Conservation (phyloP, 2,888 invertebrate genomes). For the Rhamnusium bicolor region DNA sequence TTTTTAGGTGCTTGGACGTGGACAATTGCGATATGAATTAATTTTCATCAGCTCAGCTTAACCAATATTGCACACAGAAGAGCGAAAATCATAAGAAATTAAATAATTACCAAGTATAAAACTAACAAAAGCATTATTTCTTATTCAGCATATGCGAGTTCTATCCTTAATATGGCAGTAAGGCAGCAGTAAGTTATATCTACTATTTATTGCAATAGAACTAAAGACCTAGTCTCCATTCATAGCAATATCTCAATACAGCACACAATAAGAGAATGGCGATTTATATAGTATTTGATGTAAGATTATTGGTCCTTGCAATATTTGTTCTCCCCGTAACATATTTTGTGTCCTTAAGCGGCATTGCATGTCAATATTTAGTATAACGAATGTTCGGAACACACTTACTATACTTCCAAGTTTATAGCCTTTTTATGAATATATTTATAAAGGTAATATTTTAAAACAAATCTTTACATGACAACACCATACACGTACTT, state of each 20-base stretch:
- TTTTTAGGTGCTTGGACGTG: no score
- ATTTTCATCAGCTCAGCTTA: no score
- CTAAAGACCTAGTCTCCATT: not conserved
- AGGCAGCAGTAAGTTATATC: not conserved
- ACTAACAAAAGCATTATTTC: no score
- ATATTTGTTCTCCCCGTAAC: not conserved
- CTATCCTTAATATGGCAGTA: not conserved
- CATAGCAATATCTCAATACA: not conserved
- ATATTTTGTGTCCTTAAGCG: not conserved
- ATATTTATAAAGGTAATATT: constrained; percentile 22
- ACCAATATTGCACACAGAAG: no score
- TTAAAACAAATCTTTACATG: constrained; percentile 25
- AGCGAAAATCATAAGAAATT: not conserved
- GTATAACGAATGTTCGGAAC: not conserved
- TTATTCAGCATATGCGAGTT: not conserved
- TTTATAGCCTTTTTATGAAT: not conserved
- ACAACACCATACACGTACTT: constrained; percentile 23
- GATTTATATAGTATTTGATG: not conserved
- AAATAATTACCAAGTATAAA: not conserved
- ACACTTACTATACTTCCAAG: constrained; percentile 1
- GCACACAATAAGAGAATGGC: not conserved
- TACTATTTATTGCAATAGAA: not conserved
- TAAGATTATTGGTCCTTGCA: not conserved
- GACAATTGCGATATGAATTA: no score
- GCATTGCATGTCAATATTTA: not conserved